These are phyloP conservation scores for Halictus rubicundus DNA, from an alignment of 1,140 invertebrate genomes.

Conservation along the genomic window DNA sequence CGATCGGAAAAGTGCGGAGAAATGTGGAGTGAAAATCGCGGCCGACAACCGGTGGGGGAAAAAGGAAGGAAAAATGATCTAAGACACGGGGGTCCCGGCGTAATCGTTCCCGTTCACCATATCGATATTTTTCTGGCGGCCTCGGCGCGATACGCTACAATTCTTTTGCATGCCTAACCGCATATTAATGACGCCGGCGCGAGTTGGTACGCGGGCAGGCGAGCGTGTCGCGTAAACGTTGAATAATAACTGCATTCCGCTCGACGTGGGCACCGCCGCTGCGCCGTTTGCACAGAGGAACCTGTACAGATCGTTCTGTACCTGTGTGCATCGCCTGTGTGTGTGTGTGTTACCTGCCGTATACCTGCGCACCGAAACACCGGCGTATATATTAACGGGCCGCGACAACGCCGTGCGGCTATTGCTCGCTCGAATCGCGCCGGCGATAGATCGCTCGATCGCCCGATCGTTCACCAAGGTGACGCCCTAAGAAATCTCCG, in stretches of 20 bases:
- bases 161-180: constrained; percentile 60
- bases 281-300: not conserved
- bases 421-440: constrained; percentile 28
- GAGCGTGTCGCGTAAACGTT: constrained; percentile 68
- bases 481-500: too few relatives aligned
- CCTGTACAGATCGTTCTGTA: too few relatives aligned
- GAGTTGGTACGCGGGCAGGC: constrained; percentile 57
- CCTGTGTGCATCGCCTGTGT: too few relatives aligned
- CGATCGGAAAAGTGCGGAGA: not conserved
- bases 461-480: too few relatives aligned
- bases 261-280: constrained; percentile 21
- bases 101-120: constrained; percentile 38
- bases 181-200: constrained; percentile 62
- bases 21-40: not conserved
- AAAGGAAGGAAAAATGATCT: constrained; percentile 12
- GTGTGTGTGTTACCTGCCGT: too few relatives aligned
- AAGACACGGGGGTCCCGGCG: constrained; percentile 14
- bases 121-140: constrained; percentile 44
- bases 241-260: constrained; percentile 72
- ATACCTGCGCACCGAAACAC: not conserved
- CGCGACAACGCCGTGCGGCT: constrained; percentile 1
- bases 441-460: constrained; percentile 1
- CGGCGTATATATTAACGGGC: constrained; percentile 54
- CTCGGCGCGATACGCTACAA: constrained; percentile 46
- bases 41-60: not conserved